Evolutionary conservation across 2,888 invertebrate genomes (phyloP), one percentile per base, ranked within the genome.

Genomic region (Drosophila bunnanda): DNA sequence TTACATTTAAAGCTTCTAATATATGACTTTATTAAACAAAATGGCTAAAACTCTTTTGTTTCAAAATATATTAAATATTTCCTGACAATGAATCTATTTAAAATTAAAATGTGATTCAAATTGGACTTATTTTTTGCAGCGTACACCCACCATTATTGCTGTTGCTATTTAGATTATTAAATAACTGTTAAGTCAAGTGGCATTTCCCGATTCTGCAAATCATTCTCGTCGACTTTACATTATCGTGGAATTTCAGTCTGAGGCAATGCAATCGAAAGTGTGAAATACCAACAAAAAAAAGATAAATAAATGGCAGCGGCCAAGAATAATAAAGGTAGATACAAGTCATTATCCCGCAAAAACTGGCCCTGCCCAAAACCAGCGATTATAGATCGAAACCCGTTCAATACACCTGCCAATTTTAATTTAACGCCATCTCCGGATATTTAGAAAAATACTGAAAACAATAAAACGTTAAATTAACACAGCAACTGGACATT

Each of bases 131-230:
- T 46, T 54, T 5, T 64, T 36, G 28, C 55, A 55, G 50, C 53
- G 41, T n/a, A 7, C 15, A 12, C 9, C 13, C 17, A 25, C 10
- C 39, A 39, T 52, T 50, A 44, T 41, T 60, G 52, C 38, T 67
- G 56, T 39, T 57, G 76, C 76, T 77, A 64, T 76, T 84, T 55
- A 79, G 83, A 76, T 84, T 89, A 81, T 89, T 84, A 84, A 87
- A 85, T 84, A 89, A 87, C 89, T 82, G 85, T 84, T 84, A 87
- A 77, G 57, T 53, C 83, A 80, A 89, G 72, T 82, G 88, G 61
- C 75, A 87, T 85, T 85, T 81, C 75, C 50, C 44, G 56, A 81
- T 89, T 81, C 75, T 84, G 87, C 84, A 89, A 84, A 72, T 84
- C 84, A 84, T 84, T 87, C 85, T 76, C 72, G 28, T 10, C 69